These are phyloP conservation scores for Ploceus nigricollis DNA, from an alignment of 2,113 vertebrate species.

Conservation along the genomic window DNA sequence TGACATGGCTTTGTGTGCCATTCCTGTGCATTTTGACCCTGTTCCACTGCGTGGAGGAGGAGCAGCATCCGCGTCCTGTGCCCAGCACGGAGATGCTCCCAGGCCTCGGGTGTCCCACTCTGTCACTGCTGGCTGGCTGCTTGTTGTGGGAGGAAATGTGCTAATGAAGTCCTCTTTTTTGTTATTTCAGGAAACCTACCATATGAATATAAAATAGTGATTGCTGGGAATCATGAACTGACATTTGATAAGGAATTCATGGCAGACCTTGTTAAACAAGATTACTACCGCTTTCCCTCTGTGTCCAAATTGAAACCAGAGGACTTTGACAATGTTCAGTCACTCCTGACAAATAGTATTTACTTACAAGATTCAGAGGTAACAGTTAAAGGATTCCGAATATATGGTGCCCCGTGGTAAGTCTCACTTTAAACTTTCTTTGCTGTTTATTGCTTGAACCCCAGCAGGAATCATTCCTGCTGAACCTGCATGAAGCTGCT, in stretches of 20 bases:
- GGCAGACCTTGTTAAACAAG: constrained; percentile 99
- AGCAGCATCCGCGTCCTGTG: not conserved
- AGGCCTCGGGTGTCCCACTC: not conserved
- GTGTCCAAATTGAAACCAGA: constrained; percentile 99
- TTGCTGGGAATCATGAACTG: constrained; percentile 98
- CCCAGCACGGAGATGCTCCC: not conserved
- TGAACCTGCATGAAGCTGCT: not conserved
- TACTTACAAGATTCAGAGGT: constrained; percentile 99
- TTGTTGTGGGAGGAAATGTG: constrained; percentile 62
- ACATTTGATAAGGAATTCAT: constrained; percentile 99
- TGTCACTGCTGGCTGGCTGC: constrained; percentile 39
- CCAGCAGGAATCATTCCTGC: not conserved
- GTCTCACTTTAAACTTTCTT: constrained; percentile 60
- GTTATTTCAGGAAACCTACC: constrained; percentile 89
- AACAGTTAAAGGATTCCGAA: constrained; percentile 97
- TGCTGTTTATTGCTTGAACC: not conserved
- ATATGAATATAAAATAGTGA: constrained; percentile 98
- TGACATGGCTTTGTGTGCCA: not conserved
- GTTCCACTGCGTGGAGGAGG: not conserved
- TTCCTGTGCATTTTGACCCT: not conserved
- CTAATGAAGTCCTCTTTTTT: constrained; percentile 73
- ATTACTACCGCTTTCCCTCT: constrained; percentile 99
- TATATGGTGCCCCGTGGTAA: constrained; percentile 98
- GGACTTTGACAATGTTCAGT: constrained; percentile 99
- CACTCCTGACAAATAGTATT: constrained; percentile 97